These are phyloP conservation scores for Girardinus metallicus DNA, from an alignment of 2,797 vertebrate genomes.

Conservation along the genomic window DNA sequence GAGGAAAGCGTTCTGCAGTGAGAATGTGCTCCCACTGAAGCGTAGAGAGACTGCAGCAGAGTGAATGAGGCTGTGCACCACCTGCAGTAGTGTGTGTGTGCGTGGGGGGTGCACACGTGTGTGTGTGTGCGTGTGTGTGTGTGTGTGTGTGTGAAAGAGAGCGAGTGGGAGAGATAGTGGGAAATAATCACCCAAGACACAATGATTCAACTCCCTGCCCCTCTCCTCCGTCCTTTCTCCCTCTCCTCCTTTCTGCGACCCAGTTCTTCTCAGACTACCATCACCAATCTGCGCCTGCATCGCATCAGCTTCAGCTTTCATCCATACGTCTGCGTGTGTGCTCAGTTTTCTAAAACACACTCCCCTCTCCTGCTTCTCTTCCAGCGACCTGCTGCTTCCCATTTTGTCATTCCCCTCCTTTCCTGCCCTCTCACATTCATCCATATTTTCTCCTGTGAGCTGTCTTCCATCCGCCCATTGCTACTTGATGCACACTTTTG, in stretches of 20 bases:
- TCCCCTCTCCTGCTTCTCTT: slow-evolving; percentile 20
- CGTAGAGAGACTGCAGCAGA: slow-evolving; percentile 85
- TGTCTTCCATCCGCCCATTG: slow-evolving; percentile 34
- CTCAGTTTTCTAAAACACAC: slow-evolving; percentile 46
- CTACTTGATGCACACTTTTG: slow-evolving; percentile 56
- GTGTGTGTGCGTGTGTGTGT: slow-evolving; percentile 38
- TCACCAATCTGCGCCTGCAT: slow-evolving; percentile 57
- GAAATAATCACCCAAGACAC: slow-evolving; percentile 77
- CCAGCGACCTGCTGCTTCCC: slow-evolving; percentile 25
- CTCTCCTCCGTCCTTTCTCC: slow-evolving; percentile 52
- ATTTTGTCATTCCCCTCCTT: slow-evolving; percentile 39
- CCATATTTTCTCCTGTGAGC: slow-evolving; percentile 49
- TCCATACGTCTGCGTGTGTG: slow-evolving; percentile 29
- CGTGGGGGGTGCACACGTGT: slow-evolving; percentile 34
- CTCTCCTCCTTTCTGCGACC: slow-evolving; percentile 64
- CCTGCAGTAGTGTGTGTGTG: slow-evolving; percentile 70
- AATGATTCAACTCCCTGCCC: slow-evolving; percentile 73
- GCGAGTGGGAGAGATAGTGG: slow-evolving; percentile 34
- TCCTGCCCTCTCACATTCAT: slow-evolving; percentile 41
- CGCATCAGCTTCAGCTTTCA: slow-evolving; percentile 43
- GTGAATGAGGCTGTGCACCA: slow-evolving; percentile 77
- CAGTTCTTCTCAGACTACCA: slow-evolving; percentile 64
- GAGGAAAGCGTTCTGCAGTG: slow-evolving; percentile 79
- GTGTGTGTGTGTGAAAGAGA: slow-evolving; percentile 24
- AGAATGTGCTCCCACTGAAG: slow-evolving; percentile 84